phyloP scores from a whole-genome alignment of 2,113 vertebrate species.

The Psittacara wagleri region DNA sequence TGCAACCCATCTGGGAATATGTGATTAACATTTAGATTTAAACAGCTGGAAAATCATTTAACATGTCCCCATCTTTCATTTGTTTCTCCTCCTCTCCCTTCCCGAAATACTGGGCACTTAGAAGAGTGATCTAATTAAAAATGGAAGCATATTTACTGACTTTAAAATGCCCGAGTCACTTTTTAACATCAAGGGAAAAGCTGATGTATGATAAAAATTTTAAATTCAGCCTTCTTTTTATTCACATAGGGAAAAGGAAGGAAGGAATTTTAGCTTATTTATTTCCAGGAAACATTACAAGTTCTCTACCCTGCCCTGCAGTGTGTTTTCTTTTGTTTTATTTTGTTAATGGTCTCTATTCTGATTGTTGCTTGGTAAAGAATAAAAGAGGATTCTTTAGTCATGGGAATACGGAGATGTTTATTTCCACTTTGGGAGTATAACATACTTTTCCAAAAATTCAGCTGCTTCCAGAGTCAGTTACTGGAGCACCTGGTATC shows the following conservation, averaged over 20 bases:
- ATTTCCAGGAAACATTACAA: slow-evolving; percentile 41
- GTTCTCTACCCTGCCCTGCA: background rate
- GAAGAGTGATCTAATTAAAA: background rate
- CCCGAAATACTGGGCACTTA: background rate
- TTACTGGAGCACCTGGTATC: slow-evolving; percentile 60
- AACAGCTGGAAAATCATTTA: background rate
- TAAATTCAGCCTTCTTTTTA: slow-evolving; percentile 31
- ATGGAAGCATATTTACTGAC: background rate
- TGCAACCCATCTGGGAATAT: background rate
- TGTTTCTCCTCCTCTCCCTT: background rate
- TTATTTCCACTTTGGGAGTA: slow-evolving; percentile 50
- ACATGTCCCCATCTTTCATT: background rate
- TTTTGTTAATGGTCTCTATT: slow-evolving; percentile 49
- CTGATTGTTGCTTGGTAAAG: slow-evolving; percentile 47
- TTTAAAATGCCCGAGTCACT: background rate
- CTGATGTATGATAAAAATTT: background rate
- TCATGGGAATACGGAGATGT: slow-evolving; percentile 49
- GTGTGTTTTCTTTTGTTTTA: background rate
- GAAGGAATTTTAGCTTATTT: slow-evolving; percentile 1
- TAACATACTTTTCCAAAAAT: slow-evolving; percentile 18
- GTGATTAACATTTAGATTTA: background rate
- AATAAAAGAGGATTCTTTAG: slow-evolving; percentile 53
- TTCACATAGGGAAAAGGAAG: slow-evolving; percentile 16
- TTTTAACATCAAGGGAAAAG: slow-evolving; percentile 12
- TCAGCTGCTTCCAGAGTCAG: slow-evolving; percentile 28